Conservation (phyloP, 2,888 invertebrate genomes). For the Hirtodrosophila trivittata region DNA sequence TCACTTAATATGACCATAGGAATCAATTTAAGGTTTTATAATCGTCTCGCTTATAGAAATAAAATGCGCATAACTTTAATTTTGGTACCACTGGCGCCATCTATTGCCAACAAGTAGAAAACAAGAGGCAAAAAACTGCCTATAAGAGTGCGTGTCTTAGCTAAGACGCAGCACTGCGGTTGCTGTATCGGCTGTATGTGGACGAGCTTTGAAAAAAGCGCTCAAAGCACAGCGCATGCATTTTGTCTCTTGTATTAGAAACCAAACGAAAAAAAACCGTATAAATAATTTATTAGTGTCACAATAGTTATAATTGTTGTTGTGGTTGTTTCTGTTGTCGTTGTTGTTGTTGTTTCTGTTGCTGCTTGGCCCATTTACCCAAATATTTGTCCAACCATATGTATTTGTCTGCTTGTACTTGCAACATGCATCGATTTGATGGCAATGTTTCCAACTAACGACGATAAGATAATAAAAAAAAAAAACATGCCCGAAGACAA, state of each 20-base stretch:
- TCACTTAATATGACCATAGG: no score
- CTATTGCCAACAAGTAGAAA: conserved; percentile 2
- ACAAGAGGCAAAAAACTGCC: neutral
- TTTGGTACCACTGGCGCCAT: conserved; percentile 23
- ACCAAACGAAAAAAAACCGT: conserved; percentile 12
- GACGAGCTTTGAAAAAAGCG: conserved; percentile 17
- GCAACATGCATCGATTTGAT: conserved; percentile 44
- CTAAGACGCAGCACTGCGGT: conserved; percentile 19
- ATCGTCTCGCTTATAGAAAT: no score
- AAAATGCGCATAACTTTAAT: no score
- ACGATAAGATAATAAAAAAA: conserved; percentile 47
- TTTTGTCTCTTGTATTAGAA: neutral
- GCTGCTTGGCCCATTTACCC: conserved; percentile 40
- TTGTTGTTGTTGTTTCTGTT: neutral
- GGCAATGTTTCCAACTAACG: conserved; percentile 8
- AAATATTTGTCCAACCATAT: conserved; percentile 13
- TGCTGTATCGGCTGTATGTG: conserved; percentile 10
- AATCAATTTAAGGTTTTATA: no score
- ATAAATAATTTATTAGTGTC: conserved; percentile 23
- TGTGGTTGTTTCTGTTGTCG: conserved; percentile 2
- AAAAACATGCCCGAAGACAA: neutral
- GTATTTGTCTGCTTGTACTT: conserved; percentile 10
- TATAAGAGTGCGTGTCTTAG: conserved; percentile 17
- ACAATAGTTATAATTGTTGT: conserved; percentile 8
- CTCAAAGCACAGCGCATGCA: neutral